These are phyloP conservation scores for Sylvia borin DNA, from an alignment of 2,797 vertebrate species.

Conservation along the genomic window DNA sequence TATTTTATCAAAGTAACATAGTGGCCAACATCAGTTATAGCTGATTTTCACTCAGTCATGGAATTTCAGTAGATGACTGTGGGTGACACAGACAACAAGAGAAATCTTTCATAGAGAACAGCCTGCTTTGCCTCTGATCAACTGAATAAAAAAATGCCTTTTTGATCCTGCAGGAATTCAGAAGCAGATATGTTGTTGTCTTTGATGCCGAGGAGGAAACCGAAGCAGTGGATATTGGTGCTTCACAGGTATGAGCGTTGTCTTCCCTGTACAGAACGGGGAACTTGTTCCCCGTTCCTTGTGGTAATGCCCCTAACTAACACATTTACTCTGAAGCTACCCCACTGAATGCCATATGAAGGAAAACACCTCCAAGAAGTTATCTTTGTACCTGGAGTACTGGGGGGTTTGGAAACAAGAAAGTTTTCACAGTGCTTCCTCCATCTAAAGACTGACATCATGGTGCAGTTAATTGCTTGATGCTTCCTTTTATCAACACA, in stretches of 20 bases:
- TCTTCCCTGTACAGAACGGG: not conserved
- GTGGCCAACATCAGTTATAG: not conserved
- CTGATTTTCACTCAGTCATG: not conserved
- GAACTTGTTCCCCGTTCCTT: not conserved
- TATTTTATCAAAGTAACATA: not conserved
- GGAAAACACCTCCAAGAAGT: not conserved
- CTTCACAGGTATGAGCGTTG: not conserved
- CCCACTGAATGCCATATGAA: not conserved
- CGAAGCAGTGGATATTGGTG: not conserved
- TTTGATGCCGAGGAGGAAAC: not conserved
- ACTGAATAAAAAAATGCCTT: not conserved
- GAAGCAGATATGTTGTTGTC: not conserved
- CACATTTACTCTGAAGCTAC: not conserved
- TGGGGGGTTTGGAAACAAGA: not conserved
- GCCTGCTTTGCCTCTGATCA: not conserved
- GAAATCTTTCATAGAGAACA: not conserved
- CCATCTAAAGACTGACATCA: not conserved
- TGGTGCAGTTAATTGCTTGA: not conserved
- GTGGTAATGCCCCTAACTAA: too few species aligned
- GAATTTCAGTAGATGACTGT: not conserved
- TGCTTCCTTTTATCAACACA: not conserved
- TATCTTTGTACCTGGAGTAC: not conserved
- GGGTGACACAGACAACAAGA: not conserved
- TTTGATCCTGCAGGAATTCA: not conserved
- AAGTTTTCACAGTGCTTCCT: not conserved